phyloP scores from a whole-genome alignment of 2,113 vertebrate genomes.

The Zonotrichia leucophrys region DNA sequence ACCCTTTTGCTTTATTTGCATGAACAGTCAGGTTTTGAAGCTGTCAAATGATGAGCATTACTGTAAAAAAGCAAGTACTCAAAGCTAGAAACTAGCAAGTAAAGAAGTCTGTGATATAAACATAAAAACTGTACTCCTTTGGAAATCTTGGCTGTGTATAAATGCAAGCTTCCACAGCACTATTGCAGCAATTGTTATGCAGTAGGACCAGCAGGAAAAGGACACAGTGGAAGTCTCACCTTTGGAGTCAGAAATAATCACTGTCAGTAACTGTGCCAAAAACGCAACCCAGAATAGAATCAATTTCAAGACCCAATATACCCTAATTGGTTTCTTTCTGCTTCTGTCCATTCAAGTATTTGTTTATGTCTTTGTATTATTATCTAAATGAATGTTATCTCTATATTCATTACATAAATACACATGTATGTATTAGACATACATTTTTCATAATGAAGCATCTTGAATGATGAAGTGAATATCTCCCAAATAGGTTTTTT shows the following conservation, averaged over 20 bases:
- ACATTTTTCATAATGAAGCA: background rate
- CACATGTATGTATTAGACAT: rapidly evolving
- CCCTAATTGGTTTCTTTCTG: background rate
- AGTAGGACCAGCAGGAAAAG: background rate
- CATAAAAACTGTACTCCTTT: background rate
- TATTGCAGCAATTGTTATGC: background rate
- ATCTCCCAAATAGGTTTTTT: background rate
- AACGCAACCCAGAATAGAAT: rapidly evolving
- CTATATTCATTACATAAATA: background rate
- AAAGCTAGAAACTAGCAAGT: background rate
- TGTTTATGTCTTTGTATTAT: background rate
- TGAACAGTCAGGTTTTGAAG: background rate
- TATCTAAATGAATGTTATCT: background rate
- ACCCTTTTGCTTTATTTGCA: background rate
- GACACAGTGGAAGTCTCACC: background rate
- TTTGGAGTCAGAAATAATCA: background rate
- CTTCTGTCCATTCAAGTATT: background rate
- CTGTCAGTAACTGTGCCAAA: background rate
- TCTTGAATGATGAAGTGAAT: background rate
- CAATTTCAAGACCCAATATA: background rate
- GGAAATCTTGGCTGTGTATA: background rate
- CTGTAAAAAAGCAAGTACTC: background rate
- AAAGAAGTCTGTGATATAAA: background rate
- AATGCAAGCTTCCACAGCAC: background rate
- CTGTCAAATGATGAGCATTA: background rate